Evolutionary conservation across 2,888 invertebrate genomes (phyloP), one percentile per base, ranked within the genome.

Genomic region (Rhingia campestris): DNA sequence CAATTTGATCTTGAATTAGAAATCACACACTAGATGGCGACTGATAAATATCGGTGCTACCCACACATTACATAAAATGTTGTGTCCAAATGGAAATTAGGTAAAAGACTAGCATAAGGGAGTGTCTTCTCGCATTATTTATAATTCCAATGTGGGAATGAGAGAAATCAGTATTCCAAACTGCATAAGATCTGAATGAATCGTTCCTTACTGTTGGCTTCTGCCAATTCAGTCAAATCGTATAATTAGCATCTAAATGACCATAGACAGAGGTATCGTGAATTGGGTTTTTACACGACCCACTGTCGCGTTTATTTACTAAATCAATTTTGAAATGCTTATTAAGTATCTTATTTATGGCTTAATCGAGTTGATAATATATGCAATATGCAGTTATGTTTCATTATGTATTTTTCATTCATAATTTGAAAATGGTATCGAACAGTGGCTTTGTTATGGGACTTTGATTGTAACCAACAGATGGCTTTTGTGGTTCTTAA

Each of bases 1-100:
- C 30, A 9, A 10, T 49, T 22, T 30, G 9, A 30, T 22, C 22
- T 22, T 22, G 22, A 22, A 22, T 22, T 2, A 22, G 2, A 22
- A 22, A 2, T 22, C 5, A 12, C 4, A 9, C 10, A 10, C 10
- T 45, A 10, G 12, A 45, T 45, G 45, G 45, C 45, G 12, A 5
- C 10, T 0, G 10, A 45, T 45, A 3, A 45, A 45, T 2, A 45
- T 22, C 9, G 30, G 4, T 30, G 22, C 47, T 22, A 6, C 47
- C 47, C 49, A 49, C 49, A 30, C 30, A 49, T 49, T 49, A 9
- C 22, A 9, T 10, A 22, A 49, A 10, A 49, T 49, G 49, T 49
- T 49, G 10, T 49, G 22, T 22, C 22, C 4, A 12, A 30, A 4
- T 9, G 7, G 1, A 47, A 45, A 22, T 45, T 22, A 47, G 14